Conservation (phyloP, 2,113 vertebrate genomes). For the Pachypanchax playfairii region DNA sequence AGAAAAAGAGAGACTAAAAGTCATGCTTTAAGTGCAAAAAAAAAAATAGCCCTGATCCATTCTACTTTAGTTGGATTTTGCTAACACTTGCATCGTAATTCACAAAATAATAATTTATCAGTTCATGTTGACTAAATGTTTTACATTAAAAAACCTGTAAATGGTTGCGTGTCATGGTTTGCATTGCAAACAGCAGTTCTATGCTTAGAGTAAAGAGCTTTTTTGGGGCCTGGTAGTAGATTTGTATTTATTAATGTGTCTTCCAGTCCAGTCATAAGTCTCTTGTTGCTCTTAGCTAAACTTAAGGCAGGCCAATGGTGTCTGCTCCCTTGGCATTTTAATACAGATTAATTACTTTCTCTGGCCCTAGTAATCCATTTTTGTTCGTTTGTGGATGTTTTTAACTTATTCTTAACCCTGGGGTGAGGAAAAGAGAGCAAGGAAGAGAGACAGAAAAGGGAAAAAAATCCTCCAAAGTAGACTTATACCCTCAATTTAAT, state of each 20-base stretch:
- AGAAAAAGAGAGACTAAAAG: neutral
- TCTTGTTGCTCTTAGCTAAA: slow-evolving; percentile 59
- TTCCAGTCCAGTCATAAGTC: slow-evolving; percentile 49
- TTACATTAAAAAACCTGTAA: neutral
- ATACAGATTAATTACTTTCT: slow-evolving; percentile 88
- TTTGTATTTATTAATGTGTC: slow-evolving; percentile 51
- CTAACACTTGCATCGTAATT: neutral
- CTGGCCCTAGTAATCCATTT: slow-evolving; percentile 82
- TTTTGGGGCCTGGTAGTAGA: slow-evolving; percentile 21
- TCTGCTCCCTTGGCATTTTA: slow-evolving; percentile 78
- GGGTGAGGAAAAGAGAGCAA: slow-evolving; percentile 74
- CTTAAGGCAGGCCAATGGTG: slow-evolving; percentile 64
- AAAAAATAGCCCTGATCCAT: neutral
- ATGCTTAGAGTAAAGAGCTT: slow-evolving; percentile 6
- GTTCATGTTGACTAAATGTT: neutral
- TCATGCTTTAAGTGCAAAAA: neutral
- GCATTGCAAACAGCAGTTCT: slow-evolving; percentile 3
- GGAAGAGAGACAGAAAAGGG: slow-evolving; percentile 40
- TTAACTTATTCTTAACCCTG: slow-evolving; percentile 84
- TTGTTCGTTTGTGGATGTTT: slow-evolving; percentile 87
- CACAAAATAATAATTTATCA: neutral
- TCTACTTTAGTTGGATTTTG: neutral
- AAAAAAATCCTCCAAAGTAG: slow-evolving; percentile 80
- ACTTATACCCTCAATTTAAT: slow-evolving; percentile 98
- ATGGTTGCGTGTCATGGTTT: neutral